Evolutionary conservation across 2,113 vertebrate species (phyloP).

Genomic region (Beaufortia kweichowensis): DNA sequence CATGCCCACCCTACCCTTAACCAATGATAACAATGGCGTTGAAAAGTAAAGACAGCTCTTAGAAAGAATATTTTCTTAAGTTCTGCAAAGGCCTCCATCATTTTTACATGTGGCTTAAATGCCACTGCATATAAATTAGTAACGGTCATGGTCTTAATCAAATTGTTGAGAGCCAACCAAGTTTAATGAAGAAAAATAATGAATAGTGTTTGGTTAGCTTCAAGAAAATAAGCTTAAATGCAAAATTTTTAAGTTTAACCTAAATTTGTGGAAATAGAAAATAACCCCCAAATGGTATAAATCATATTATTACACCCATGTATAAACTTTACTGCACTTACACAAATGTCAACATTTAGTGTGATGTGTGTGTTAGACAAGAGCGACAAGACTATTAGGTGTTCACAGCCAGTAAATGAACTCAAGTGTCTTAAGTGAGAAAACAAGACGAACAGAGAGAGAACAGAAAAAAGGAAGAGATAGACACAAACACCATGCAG

Average conservation of each 20-base stretch:
- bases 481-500: conserved; percentile 38
- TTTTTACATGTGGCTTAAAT: too few species aligned
- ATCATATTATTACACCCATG: background rate
- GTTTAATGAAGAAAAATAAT: background rate
- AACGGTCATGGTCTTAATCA: background rate
- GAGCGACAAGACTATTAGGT: background rate
- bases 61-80: too few species aligned
- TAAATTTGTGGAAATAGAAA: too few species aligned
- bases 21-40: too few species aligned
- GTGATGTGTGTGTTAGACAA: background rate
- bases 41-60: too few species aligned
- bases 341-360: conserved; percentile 1
- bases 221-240: background rate
- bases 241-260: background rate
- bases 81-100: too few species aligned
- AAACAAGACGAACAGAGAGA: conserved; percentile 47
- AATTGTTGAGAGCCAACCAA: conserved; percentile 23
- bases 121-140: background rate
- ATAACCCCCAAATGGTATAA: background rate
- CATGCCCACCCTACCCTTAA: too few species aligned
- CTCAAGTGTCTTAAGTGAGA: conserved; percentile 10
- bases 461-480: conserved; percentile 46
- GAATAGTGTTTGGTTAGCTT: background rate
- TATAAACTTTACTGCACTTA: too few species aligned
- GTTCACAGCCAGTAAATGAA: conserved; percentile 15